A percentile compares a stretch with the other conserved stretches of the same genome.
These are phyloP conservation scores for Dysmachus trigonus DNA, from an alignment of 2,888 invertebrate species.

Conservation along the genomic window DNA sequence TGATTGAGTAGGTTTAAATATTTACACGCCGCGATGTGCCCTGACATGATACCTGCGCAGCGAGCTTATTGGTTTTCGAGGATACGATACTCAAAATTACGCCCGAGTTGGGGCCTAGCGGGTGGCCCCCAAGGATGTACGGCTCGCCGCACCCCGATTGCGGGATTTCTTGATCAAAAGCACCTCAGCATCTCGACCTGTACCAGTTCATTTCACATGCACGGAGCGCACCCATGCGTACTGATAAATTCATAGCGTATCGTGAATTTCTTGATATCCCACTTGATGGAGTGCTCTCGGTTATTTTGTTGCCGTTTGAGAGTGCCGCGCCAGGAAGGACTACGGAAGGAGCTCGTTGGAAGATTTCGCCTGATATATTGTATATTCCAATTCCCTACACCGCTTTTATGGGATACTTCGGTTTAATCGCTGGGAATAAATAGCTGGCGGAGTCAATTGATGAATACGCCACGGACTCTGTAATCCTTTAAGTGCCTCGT, in stretches of 20 bases:
- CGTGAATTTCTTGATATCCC: constrained; percentile 33
- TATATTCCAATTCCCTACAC: constrained; percentile 9
- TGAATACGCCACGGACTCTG: neutral
- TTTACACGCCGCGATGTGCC: constrained; percentile 34
- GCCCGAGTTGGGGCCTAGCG: neutral
- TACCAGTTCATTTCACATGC: constrained; percentile 38
- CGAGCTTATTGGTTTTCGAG: constrained; percentile 4
- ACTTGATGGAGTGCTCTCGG: neutral
- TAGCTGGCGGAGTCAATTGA: neutral
- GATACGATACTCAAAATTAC: neutral
- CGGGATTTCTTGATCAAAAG: neutral
- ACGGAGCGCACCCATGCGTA: constrained; percentile 45
- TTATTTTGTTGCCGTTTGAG: constrained; percentile 19
- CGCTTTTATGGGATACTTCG: constrained; percentile 25
- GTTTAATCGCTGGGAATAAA: constrained; percentile 1
- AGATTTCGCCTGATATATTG: constrained; percentile 2
- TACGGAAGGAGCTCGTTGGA: neutral
- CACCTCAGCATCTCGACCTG: neutral
- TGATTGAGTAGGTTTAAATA: constrained; percentile 13
- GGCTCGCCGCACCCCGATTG: neutral
- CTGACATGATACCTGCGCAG: neutral
- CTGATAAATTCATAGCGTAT: constrained; percentile 46
- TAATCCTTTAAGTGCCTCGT: neutral
- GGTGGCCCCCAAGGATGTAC: neutral
- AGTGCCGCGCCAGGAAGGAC: neutral